A percentile compares a stretch with the other conserved stretches of the same genome.
These are phyloP conservation scores for Eupithecia insigniata DNA, from an alignment of 2,888 invertebrate genomes.

Conservation along the genomic window DNA sequence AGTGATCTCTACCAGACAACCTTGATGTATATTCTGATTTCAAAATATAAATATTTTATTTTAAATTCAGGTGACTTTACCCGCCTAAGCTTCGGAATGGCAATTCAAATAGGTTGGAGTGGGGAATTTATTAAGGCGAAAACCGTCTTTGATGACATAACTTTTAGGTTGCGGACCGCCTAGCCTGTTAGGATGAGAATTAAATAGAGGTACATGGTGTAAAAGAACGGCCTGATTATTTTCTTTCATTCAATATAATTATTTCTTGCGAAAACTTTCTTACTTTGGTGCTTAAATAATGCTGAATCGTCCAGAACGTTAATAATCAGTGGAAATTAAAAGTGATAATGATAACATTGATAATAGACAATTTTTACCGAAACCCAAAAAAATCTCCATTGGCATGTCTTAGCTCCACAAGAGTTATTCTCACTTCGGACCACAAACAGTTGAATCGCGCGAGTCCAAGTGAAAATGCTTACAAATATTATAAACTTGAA, in stretches of 20 bases:
- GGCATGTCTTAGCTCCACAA: too few relatives aligned
- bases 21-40: too few relatives aligned
- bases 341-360: too few relatives aligned
- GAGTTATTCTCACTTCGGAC: too few relatives aligned
- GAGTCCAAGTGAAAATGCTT: too few relatives aligned
- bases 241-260: neutral
- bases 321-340: neutral
- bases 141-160: slow-evolving; percentile 31
- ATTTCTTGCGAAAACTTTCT: neutral
- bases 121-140: slow-evolving; percentile 27
- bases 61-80: slow-evolving; percentile 18
- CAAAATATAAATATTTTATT: too few relatives aligned
- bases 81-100: slow-evolving; percentile 18
- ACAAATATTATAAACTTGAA: too few relatives aligned
- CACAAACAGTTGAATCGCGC: too few relatives aligned
- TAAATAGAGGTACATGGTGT: neutral
- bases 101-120: slow-evolving; percentile 39
- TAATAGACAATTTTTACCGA: too few relatives aligned
- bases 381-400: too few relatives aligned
- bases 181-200: neutral
- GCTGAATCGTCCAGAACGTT: neutral
- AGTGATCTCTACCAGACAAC: too few relatives aligned
- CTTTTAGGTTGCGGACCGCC: slow-evolving; percentile 17
- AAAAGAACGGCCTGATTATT: neutral
- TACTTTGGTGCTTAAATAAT: neutral